Evolutionary conservation across 37 sponge, comb jelly and placozoan genomes (phyloP).

Genomic region (Spongia lamella): DNA sequence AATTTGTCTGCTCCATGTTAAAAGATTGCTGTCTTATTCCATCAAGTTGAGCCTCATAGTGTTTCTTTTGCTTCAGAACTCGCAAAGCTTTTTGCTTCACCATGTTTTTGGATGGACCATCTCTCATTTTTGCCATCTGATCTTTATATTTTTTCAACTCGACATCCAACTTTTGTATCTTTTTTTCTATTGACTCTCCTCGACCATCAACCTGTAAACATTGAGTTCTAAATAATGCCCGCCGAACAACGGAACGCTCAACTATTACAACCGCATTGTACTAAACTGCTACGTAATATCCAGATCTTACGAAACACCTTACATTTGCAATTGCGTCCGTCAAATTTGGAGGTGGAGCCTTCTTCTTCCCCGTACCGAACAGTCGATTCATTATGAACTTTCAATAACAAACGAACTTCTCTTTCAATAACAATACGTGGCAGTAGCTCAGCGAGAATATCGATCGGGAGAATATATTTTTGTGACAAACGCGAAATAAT

Average conservation of each 20-base stretch:
- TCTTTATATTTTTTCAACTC: conserved; percentile 94
- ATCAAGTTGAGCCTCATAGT: conserved; percentile 92
- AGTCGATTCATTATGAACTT: conserved; percentile 95
- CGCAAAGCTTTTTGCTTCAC: conserved; percentile 95
- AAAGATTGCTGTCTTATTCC: conserved; percentile 93
- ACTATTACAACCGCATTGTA: background rate
- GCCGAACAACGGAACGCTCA: background rate
- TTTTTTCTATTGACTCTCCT: conserved; percentile 97
- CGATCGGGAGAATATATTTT: too few species aligned
- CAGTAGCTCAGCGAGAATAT: too few species aligned
- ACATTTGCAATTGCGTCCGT: conserved; percentile 88
- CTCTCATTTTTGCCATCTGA: conserved; percentile 99
- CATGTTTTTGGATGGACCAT: conserved; percentile 98
- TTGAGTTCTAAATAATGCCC: background rate
- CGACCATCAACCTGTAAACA: conserved; percentile 80
- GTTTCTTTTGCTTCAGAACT: conserved; percentile 96
- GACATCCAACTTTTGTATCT: conserved; percentile 91
- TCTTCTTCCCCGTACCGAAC: conserved; percentile 85
- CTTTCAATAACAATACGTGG: too few species aligned
- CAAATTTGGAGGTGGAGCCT: conserved; percentile 90
- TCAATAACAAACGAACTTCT: too few species aligned
- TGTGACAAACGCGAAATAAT: too few species aligned
- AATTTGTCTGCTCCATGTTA: conserved; percentile 99
- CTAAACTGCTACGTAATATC: background rate
- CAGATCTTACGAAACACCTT: background rate